These are phyloP conservation scores for Ophonus ardosiacus DNA, from an alignment of 2,888 invertebrate species.

Conservation along the genomic window DNA sequence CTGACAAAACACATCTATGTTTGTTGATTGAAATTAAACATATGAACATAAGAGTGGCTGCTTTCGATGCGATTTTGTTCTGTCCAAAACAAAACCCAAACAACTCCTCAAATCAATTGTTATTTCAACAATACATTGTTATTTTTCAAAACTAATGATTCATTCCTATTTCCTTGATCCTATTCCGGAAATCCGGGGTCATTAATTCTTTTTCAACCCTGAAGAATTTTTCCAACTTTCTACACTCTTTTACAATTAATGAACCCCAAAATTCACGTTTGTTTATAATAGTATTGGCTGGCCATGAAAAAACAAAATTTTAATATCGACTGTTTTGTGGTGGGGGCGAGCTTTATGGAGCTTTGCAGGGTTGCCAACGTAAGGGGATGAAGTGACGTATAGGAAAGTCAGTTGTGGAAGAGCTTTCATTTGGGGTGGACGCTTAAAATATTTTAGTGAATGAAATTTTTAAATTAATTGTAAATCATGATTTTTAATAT, in stretches of 20 bases:
- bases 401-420: neutral
- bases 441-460: neutral
- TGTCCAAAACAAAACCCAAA: no score
- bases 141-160: neutral
- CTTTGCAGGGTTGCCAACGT: neutral
- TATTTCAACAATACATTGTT: neutral
- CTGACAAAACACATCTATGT: no score
- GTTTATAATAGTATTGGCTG: slow-evolving; percentile 25
- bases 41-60: no score
- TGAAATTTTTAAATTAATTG: neutral
- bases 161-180: neutral
- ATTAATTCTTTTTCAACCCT: neutral
- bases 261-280: slow-evolving; percentile 5
- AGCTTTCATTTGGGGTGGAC: neutral
- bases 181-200: neutral
- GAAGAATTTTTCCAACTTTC: neutral
- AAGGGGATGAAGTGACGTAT: slow-evolving; percentile 7
- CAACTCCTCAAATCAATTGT: neutral
- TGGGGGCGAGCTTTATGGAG: neutral
- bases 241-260: neutral
- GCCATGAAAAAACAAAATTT: slow-evolving; percentile 45
- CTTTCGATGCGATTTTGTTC: no score
- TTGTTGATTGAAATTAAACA: no score
- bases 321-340: slow-evolving; percentile 24
- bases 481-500: no score